A percentile compares a stretch with the other conserved stretches of the same genome.
phyloP scores from a whole-genome alignment of 2,888 invertebrate genomes.

The Opisthograptis luteolata region DNA sequence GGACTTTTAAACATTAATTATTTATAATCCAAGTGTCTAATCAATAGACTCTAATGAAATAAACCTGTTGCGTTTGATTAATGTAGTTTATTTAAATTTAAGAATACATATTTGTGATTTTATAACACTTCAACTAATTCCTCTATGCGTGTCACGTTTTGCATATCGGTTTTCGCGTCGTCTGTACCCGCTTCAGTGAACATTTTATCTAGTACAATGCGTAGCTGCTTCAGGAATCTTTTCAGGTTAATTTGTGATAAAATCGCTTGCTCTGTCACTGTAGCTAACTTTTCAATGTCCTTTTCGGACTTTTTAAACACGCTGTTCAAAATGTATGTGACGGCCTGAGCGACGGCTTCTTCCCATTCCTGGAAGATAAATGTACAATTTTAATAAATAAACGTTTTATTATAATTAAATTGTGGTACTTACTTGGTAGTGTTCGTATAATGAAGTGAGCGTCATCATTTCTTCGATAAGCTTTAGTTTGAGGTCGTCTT shows the following conservation, averaged over 20 bases:
- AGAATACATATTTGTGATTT: constrained; percentile 29
- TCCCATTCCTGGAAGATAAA: constrained; percentile 88
- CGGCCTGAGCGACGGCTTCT: constrained; percentile 87
- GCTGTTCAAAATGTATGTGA: constrained; percentile 87
- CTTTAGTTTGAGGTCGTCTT: constrained; percentile 63
- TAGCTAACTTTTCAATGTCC: constrained; percentile 83
- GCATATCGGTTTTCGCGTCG: constrained; percentile 29
- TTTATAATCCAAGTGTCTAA: constrained; percentile 32
- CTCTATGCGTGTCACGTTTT: constrained; percentile 62
- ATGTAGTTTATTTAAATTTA: constrained; percentile 51
- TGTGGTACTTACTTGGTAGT: constrained; percentile 63
- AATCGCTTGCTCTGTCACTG: constrained; percentile 76
- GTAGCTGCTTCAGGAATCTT: constrained; percentile 71
- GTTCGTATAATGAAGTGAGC: constrained; percentile 64
- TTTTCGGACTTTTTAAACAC: constrained; percentile 86
- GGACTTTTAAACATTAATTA: constrained; percentile 36
- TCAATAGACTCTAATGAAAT: constrained; percentile 48
- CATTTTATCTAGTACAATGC: constrained; percentile 65
- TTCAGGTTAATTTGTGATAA: constrained; percentile 73
- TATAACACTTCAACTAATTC: constrained; percentile 75
- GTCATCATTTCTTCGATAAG: constrained; percentile 73
- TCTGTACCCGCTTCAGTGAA: constrained; percentile 52
- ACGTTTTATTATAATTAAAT: constrained; percentile 3
- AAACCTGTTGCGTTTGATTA: constrained; percentile 63
- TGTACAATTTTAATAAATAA: constrained; percentile 10